Evolutionary conservation across 1,140 invertebrate genomes (phyloP), one percentile per base, ranked within the genome.

Genomic region (Drosophila albomicans): DNA sequence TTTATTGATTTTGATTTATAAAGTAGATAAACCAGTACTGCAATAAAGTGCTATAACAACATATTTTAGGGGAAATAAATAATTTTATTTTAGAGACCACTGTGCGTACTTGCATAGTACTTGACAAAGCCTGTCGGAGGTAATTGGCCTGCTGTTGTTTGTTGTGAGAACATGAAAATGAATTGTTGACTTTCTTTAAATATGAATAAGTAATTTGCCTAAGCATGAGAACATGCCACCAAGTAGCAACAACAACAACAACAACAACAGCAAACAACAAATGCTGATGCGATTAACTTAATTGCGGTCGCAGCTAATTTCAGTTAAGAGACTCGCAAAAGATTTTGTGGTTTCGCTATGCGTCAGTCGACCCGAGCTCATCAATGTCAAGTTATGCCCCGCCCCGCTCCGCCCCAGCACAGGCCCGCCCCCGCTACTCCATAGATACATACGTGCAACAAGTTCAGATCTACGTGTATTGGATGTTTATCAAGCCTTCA

Each of bases 291-390:
- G 76, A 84, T 84, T 84, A 85, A 85, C 49, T 81, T 84, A 84
- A 84, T 84, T 85, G 80, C 79, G 59, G 30, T 69, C 64, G 59
- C 75, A 78, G 62, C 65, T 64, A 66, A 74, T 81, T 82, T 73
- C 49, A 62, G 49, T 73, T 71, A n/a, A n/a, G 38, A 38, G 57
- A n/a, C 54, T 59, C 20, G 35, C 35, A 38, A 8, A 25, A 65
- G 25, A 30, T 65, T 25, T 46, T 45, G 56, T 59, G 63, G 38
- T 43, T 67, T 56, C 63, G 48, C 32, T 10, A 67, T 72, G 62
- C 69, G 62, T 72, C 69, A 71, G 61, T 43, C 30, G 13, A 32
- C 2, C 49, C 41, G 28, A 35, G 11, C 63, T 11, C 54, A 61
- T 80, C 81, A 84, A 84, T 84, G 81, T 84, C 81, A 84, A 71